Conservation (phyloP, 2,888 invertebrate species). For the Clanis bilineata region DNA sequence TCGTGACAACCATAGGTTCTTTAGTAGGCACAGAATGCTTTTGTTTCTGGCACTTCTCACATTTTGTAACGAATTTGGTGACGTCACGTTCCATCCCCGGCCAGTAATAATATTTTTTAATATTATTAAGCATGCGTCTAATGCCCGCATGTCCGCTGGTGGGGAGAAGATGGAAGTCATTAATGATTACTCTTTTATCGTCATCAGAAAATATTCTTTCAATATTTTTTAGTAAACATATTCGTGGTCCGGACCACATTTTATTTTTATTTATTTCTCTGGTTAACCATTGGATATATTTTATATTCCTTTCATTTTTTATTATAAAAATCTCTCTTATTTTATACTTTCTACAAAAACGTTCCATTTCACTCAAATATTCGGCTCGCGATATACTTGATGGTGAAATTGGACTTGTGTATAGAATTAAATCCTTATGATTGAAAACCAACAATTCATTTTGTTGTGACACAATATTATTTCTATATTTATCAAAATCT, state of each 20-base stretch:
- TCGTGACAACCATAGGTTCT: conserved; percentile 25
- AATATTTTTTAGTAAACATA: neutral
- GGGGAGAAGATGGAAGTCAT: conserved; percentile 30
- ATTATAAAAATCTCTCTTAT: neutral
- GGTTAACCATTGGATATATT: neutral
- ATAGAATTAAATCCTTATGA: too few relatives aligned
- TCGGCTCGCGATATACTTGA: neutral
- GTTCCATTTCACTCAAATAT: conserved; percentile 5
- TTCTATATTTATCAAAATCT: neutral
- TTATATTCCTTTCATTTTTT: neutral
- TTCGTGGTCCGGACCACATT: neutral
- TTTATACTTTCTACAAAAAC: conserved; percentile 2
- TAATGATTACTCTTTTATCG: conserved; percentile 19
- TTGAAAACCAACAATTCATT: too few relatives aligned
- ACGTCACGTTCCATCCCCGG: conserved; percentile 24
- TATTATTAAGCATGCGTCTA: conserved; percentile 29
- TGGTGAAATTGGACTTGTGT: neutral
- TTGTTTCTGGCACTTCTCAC: conserved; percentile 25
- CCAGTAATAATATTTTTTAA: conserved; percentile 30
- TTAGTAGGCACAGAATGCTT: conserved; percentile 21
- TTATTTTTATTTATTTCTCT: neutral
- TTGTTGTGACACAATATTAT: neutral
- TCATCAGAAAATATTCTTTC: conserved; percentile 21
- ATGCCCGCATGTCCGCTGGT: conserved; percentile 25
- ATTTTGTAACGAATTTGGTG: conserved; percentile 21